Percentiles rank a stretch among this genome's conserved stretches.
Evolutionary conservation across 2,113 vertebrate genomes (phyloP).

Genomic region (Ciconia stormi): DNA sequence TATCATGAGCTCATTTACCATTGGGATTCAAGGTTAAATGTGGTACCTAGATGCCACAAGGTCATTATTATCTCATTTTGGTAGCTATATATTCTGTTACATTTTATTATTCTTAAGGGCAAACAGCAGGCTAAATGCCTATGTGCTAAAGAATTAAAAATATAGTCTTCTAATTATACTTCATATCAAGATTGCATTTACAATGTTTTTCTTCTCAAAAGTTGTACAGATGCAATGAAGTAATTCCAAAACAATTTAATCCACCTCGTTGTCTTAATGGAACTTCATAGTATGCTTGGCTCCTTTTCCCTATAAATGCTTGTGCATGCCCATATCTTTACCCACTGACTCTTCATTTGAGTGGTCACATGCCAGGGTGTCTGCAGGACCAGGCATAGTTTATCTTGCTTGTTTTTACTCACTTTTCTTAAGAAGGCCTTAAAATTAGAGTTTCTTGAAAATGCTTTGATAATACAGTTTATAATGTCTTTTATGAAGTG

Average conservation of each 20-base stretch:
- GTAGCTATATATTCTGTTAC: background rate
- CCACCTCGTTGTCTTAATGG: background rate
- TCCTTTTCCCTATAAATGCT: background rate
- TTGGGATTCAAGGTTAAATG: constrained; percentile 28
- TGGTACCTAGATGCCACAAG: constrained; percentile 1
- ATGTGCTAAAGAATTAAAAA: background rate
- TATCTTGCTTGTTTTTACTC: background rate
- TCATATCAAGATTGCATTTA: background rate
- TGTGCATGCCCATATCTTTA: background rate
- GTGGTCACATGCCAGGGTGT: background rate
- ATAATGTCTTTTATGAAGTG: background rate
- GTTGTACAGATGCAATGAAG: background rate
- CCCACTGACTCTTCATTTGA: background rate
- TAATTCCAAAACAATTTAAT: background rate
- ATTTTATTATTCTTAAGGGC: background rate
- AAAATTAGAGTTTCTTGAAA: constrained; percentile 16
- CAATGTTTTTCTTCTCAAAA: background rate
- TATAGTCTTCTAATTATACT: background rate
- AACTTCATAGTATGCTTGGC: background rate
- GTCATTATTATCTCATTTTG: background rate
- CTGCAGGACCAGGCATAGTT: background rate
- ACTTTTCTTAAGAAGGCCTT: background rate
- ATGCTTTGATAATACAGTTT: background rate
- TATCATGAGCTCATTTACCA: background rate
- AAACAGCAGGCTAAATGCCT: background rate